Conservation (phyloP, 2,113 vertebrate genomes). For the Hippoglossus stenolepis region DNA sequence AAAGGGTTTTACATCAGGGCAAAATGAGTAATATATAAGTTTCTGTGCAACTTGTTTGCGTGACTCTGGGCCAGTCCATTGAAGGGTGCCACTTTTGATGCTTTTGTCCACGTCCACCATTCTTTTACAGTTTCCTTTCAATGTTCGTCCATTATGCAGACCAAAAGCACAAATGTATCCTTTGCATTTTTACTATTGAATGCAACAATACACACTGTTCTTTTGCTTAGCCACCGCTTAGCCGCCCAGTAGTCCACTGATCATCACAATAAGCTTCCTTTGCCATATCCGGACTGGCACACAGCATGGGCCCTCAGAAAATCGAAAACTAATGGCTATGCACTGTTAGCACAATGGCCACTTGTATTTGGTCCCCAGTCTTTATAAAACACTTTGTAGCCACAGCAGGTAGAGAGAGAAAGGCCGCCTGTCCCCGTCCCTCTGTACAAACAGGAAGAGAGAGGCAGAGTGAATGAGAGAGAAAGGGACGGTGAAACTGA, state of each 20-base stretch:
- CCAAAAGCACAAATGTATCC: conserved; percentile 78
- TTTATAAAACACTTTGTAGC: conserved; percentile 77
- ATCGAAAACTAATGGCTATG: conserved; percentile 76
- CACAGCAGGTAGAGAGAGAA: conserved; percentile 81
- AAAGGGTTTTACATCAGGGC: conserved; percentile 22
- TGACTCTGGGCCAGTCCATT: conserved; percentile 60
- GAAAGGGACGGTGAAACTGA: conserved; percentile 74
- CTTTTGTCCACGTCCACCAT: conserved; percentile 65
- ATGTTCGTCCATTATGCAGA: conserved; percentile 52
- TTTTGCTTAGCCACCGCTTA: conserved; percentile 61
- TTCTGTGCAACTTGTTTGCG: conserved; percentile 61
- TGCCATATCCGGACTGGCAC: conserved; percentile 72
- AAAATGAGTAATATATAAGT: conserved; percentile 24
- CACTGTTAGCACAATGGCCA: conserved; percentile 78
- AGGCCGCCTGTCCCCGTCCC: conserved; percentile 75
- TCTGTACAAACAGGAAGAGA: conserved; percentile 83
- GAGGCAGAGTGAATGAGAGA: conserved; percentile 69
- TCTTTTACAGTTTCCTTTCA: conserved; percentile 80
- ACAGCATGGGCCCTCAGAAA: conserved; percentile 75
- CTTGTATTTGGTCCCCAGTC: conserved; percentile 75
- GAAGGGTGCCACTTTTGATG: conserved; percentile 67
- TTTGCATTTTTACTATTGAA: conserved; percentile 73
- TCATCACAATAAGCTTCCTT: conserved; percentile 74
- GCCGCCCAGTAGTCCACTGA: conserved; percentile 69
- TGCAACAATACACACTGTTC: conserved; percentile 72